phyloP scores from a whole-genome alignment of 2,113 vertebrate genomes.

The Sapajus apella region DNA sequence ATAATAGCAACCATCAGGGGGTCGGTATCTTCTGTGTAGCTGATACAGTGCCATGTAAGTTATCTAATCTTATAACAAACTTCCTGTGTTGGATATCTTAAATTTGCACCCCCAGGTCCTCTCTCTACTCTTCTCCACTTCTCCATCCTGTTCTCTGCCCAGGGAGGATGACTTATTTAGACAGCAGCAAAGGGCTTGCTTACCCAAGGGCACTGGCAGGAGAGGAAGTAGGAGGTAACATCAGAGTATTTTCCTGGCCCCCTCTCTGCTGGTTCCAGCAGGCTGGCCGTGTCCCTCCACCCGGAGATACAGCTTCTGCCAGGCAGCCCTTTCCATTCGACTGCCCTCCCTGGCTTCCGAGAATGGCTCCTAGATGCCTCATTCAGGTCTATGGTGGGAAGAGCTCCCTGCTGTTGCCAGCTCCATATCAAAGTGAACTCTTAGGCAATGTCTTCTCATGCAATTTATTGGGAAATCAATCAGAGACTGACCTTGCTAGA shows the following conservation, averaged over 20 bases:
- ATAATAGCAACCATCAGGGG: not conserved
- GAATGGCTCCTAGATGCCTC: not conserved
- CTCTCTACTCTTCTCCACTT: not conserved
- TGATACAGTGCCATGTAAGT: not conserved
- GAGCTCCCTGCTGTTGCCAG: not conserved
- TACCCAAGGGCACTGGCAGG: not conserved
- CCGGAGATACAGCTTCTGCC: not conserved
- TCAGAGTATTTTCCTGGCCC: not conserved
- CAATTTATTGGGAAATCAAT: not conserved
- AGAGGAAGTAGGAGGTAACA: not conserved
- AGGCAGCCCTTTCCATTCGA: not conserved
- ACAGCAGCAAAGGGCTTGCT: not conserved
- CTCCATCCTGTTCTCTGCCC: not conserved
- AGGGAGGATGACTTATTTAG: not conserved
- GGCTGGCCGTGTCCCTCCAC: not conserved
- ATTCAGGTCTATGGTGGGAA: not conserved
- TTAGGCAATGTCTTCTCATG: not conserved
- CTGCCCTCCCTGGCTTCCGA: not conserved
- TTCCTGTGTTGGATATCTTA: not conserved
- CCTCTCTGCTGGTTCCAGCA: not conserved
- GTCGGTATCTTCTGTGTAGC: not conserved
- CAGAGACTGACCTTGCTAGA: not conserved
- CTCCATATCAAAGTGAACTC: not conserved
- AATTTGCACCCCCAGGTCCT: rapidly evolving
- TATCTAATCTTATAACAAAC: not conserved